Evolutionary conservation across 2,888 invertebrate species (phyloP).

Genomic region (Drosophila picticornis): DNA sequence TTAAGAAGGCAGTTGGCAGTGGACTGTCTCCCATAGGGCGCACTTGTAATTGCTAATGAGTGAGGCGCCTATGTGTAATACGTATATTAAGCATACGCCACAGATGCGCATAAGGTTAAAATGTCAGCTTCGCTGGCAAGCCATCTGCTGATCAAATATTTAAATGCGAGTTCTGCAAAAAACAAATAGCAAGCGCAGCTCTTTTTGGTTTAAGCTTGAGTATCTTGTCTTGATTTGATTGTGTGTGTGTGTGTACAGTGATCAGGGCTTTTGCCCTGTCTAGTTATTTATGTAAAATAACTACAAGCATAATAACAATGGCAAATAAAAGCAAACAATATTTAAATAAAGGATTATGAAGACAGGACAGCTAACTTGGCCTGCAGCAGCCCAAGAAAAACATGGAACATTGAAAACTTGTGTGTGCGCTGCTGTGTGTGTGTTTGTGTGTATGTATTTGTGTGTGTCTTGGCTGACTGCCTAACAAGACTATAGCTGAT

Average conservation of each 20-base stretch:
- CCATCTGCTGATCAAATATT: constrained; percentile 44
- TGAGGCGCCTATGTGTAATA: constrained; percentile 27
- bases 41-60: constrained; percentile 64
- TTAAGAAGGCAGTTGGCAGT: constrained; percentile 40
- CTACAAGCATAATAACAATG: constrained; percentile 68
- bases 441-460: constrained; percentile 13
- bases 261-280: constrained; percentile 37
- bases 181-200: constrained; percentile 15
- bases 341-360: constrained; percentile 78
- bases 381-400: constrained; percentile 49
- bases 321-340: constrained; percentile 74
- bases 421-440: constrained; percentile 15
- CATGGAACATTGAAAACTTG: constrained; percentile 39
- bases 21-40: constrained; percentile 16
- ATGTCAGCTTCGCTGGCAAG: constrained; percentile 50
- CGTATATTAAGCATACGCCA: constrained; percentile 42
- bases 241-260: constrained; percentile 16
- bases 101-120: constrained; percentile 16
- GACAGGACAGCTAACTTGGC: constrained; percentile 50
- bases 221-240: constrained; percentile 54
- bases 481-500: constrained; percentile 33
- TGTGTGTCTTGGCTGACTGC: constrained; percentile 37
- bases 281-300: constrained; percentile 78
- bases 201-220: constrained; percentile 42
- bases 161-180: constrained; percentile 36